Base-by-base conservation (phyloP, 2,888 invertebrate species). In the Ametastegia equiseti region DNA sequence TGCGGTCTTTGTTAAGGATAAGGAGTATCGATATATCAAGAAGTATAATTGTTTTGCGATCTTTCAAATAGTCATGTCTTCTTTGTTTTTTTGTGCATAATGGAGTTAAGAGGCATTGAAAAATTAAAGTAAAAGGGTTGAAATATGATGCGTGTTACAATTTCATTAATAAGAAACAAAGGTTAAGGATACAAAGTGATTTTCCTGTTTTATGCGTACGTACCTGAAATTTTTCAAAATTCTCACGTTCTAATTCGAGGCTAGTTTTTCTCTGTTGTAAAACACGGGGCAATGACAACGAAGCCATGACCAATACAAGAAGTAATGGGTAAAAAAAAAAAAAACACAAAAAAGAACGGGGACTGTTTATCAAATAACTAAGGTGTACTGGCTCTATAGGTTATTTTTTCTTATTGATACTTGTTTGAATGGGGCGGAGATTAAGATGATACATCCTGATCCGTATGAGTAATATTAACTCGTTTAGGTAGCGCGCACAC, bases 201-300 rank as follows among this genome's bases (percentile, higher is more conserved):
- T 6, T 39, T 50, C 86, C 92, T 89, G 15, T 47, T 54, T 19
- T 3, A 9, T 23, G 19, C 23, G 1, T 11, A 60, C 60, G 6
- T 92, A 96, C 97, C 95, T 96, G 96, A 89, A 95, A 95, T 92
- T 96, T 97, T 92, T 97, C 97, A 91, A 97, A 97, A 88, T 95
- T 95, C 91, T 97, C 97, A 80, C 96, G 94, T 92, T 97, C 96
- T 85, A 95, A 94, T 90, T 96, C 96, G 89, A 96, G 92, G 89
- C 95, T 96, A 84, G 95, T 95, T 92, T 96, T 96, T 90, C 95
- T 94, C 86, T 95, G 94, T 90, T 96, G 95, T 83, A 96, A 92
- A 84, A 96, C 95, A 88, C 95, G 93, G 50, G 95, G 95, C 87
- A 96, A 92, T 65, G 95, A 96, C 90, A 96, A 92, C 86, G 96